Base-by-base conservation (phyloP, 2,888 invertebrate genomes). In the Amphimallon solstitiale region DNA sequence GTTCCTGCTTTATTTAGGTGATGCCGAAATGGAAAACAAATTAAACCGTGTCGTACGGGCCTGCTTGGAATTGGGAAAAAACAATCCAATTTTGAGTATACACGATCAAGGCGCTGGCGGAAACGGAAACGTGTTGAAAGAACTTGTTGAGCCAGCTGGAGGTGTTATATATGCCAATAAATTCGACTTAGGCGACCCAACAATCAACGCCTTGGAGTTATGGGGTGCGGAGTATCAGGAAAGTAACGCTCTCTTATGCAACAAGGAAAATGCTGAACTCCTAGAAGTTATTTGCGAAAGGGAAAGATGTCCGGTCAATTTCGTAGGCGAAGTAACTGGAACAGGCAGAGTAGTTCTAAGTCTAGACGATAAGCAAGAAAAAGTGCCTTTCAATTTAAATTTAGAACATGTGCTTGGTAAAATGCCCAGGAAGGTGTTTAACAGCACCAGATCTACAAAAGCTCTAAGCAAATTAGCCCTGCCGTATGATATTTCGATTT, bases 61-160 rank as follows among this genome's bases (percentile, higher is more conserved):
- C 0, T 98, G 98, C 77, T 85, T 95, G 34, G 98, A 99, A 84
- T 84, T 92, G 78, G 89, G 88, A 0, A 85, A 87, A 0, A 84
- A 85, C 10, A 97, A 98, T 84, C 98, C 98, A 1, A 96, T 98
- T 74, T 86, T 87, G 74, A 92, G 97, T 87, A 98, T 99, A 74
- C 98, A 99, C 79, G 98, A 99, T 84, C 98, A 98, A 86, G 98
- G 98, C 15, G 98, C 98, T 6, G 98, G 98, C n/a, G 98, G 98
- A 23, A 95, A 95, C 79, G 95, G 98, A 1, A 99, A 99, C 80
- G 98, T 99, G 0, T 81, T 99, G 29, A 98, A 98, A 78, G 98
- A 99, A 81, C 84, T 99, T 2, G 96, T 96, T 0, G 98, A 98
- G 75, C 98, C 98, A 0, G 89, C 90, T 2, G 98, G 98, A 0